phyloP scores from a whole-genome alignment of 2,888 invertebrate genomes.

The Napeogenes sylphis region DNA sequence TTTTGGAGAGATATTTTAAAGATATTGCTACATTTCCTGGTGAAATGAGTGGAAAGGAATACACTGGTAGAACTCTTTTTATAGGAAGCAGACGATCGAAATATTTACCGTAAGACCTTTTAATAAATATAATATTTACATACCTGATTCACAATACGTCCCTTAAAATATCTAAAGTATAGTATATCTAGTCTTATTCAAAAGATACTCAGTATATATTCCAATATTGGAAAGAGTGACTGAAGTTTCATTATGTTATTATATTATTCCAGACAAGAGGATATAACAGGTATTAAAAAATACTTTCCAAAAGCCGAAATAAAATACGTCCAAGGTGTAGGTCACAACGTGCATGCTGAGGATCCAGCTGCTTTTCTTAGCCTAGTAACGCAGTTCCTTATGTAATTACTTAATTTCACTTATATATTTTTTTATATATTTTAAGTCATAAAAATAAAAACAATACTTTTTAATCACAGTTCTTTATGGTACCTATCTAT shows the following conservation, averaged over 20 bases:
- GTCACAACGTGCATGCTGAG: constrained; percentile 60
- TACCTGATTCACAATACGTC: too few species aligned
- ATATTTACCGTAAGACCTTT: constrained; percentile 53
- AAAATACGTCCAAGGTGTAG: constrained; percentile 46
- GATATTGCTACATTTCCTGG: constrained; percentile 50
- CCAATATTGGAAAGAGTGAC: too few species aligned
- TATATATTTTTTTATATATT: not conserved
- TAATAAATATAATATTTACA: not conserved
- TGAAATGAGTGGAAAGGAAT: constrained; percentile 41
- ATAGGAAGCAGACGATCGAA: constrained; percentile 54
- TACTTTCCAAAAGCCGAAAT: constrained; percentile 50
- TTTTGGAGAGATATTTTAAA: constrained; percentile 39
- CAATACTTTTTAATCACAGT: too few species aligned
- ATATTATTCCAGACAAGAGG: constrained; percentile 37
- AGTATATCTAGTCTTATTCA: too few species aligned
- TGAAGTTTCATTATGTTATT: too few species aligned
- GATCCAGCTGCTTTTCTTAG: constrained; percentile 55
- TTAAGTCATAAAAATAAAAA: not conserved
- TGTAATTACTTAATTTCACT: not conserved
- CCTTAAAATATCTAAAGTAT: too few species aligned
- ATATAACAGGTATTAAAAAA: constrained; percentile 41
- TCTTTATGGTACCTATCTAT: too few species aligned
- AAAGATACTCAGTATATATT: too few species aligned
- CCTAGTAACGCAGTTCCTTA: constrained; percentile 50
- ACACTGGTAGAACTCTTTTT: constrained; percentile 52